Base-by-base conservation (phyloP, 2,888 invertebrate species). In the Yponomeuta sedellus region DNA sequence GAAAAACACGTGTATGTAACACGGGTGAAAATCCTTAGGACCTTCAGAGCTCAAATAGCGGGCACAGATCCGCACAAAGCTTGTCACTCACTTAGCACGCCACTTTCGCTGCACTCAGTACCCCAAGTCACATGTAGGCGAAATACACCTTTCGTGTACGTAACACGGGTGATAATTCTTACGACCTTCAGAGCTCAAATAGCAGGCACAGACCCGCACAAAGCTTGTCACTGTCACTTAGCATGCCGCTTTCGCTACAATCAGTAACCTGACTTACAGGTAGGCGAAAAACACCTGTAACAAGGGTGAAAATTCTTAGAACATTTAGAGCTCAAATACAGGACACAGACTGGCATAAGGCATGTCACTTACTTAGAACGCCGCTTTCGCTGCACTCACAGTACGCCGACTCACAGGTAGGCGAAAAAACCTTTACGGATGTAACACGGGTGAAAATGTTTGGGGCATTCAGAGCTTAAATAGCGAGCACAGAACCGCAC, bases 361-460 rank as follows among this genome's bases (percentile, higher is more conserved):
- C 80, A 20, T 79, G 83, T 28, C 64, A 68, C 71, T 79, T 81
- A 22, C 84, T 52, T 67, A 78, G 77, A 71, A 81, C 85, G 70
- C 87, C 85, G 56, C 74, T 80, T 66, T 78, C 83, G 67, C 74
- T 83, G 65, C 82, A 82, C 73, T 78, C 82, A 67, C 80, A 81
- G 68, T 83, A 81, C 72, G 78, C 81, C 72, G 86, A 88, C 66
- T 76, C 81, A 76, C 86, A 87, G 86, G 89, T 89, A 76, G 72
- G 80, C 72, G 3, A 20, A 22, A 22, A 61, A 6, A 25, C 25
- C 25, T 16, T 16, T 25, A 59, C 1, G 59, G 19, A 59, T 59
- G 59, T 25, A 59, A 16, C 25, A 59, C 1, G 59, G 0, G 20
- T 59, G 0, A 25, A 20, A 20, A 19, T 59, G 20, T 1, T 22